Base-by-base conservation (phyloP, 1,140 invertebrate species). In the Psilanteris sp. region DNA sequence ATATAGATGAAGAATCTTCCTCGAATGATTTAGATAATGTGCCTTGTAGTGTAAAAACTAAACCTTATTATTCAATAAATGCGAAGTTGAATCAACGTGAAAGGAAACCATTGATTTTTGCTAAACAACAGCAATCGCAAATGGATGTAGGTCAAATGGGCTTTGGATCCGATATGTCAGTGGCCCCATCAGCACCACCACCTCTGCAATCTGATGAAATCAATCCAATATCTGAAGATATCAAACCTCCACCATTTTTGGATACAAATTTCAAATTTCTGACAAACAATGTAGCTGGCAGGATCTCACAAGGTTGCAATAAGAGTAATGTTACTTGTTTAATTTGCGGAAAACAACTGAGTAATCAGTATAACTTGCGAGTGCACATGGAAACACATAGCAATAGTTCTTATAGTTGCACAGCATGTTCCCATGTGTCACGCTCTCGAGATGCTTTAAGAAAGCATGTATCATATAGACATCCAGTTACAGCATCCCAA, bases 381-480 rank as follows among this genome's bases (percentile, higher is more conserved):
- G 95, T 96, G 66, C 95, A 96, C 81, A 93, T 96, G 91, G 95
- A 96, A 82, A 96, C 95, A 8, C 95, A 96, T 82, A 94, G 94
- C 79, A 95, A 95, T 77, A 92, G 94, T 57, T 92, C 93, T 48
- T 93, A 91, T 83, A 94, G 94, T 11, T 96, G 95, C 82, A 91
- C 93, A 41, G 93, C 94, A 0, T 96, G 95, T 87, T 92, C 91
- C 11, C 95, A 96, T 81, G 94, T 96, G 9, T 96, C 94, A 24
- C 90, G 95, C 54, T 95, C 94, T 39, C 90, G 95, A 66, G 95
- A 96, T 84, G 95, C 95, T 8, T 86, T 96, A 24, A 90, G 95
- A 39, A 96, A 96, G 84, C 95, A 96, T 79, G 94, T 96, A 11
- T 95, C 94, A 1, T 96, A 96, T 79, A 89, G 94, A 66, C 95